A percentile compares a stretch with the other conserved stretches of the same genome.
Evolutionary conservation across 1,140 invertebrate species (phyloP).

Genomic region (Delia radicum): DNA sequence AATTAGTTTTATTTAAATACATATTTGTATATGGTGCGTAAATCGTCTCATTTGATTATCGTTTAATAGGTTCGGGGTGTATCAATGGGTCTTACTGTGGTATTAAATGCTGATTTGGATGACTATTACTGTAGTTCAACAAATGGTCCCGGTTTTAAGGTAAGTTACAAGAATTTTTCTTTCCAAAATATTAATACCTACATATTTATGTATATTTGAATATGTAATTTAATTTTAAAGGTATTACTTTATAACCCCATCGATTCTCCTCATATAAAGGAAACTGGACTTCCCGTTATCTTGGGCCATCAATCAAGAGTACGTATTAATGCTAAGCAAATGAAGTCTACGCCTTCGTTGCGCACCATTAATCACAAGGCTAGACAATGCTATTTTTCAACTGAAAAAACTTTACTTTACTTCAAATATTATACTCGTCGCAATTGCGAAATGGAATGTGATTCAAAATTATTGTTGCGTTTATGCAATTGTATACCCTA

Average conservation of each 20-base stretch:
- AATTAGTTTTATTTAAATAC: too few relatives aligned
- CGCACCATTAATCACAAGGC: slow-evolving; percentile 35
- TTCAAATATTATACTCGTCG: slow-evolving; percentile 46
- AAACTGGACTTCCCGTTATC: slow-evolving; percentile 44
- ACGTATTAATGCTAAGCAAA: slow-evolving; percentile 37
- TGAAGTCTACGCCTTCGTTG: slow-evolving; percentile 35
- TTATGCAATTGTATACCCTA: slow-evolving; percentile 68
- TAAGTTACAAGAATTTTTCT: slow-evolving; percentile 38
- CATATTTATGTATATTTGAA: too few relatives aligned
- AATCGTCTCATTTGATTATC: too few relatives aligned
- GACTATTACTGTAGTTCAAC: slow-evolving; percentile 79
- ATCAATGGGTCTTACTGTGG: slow-evolving; percentile 68
- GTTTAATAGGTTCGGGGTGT: slow-evolving; percentile 56
- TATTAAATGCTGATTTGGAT: slow-evolving; percentile 67
- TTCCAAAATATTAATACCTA: too few relatives aligned
- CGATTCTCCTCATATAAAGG: slow-evolving; percentile 43
- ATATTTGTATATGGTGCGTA: too few relatives aligned
- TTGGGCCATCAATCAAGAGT: slow-evolving; percentile 43
- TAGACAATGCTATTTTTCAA: slow-evolving; percentile 44
- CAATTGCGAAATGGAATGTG: slow-evolving; percentile 73
- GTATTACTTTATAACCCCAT: slow-evolving; percentile 45
- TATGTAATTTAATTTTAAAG: slow-evolving; percentile 21
- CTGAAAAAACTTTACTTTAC: slow-evolving; percentile 39
- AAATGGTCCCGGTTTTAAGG: slow-evolving; percentile 75
- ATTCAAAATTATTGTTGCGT: slow-evolving; percentile 65